Percentiles rank a stretch among this genome's conserved stretches.
Conservation (phyloP, 2,888 invertebrate genomes). For the Pachliopta kotzebuea region DNA sequence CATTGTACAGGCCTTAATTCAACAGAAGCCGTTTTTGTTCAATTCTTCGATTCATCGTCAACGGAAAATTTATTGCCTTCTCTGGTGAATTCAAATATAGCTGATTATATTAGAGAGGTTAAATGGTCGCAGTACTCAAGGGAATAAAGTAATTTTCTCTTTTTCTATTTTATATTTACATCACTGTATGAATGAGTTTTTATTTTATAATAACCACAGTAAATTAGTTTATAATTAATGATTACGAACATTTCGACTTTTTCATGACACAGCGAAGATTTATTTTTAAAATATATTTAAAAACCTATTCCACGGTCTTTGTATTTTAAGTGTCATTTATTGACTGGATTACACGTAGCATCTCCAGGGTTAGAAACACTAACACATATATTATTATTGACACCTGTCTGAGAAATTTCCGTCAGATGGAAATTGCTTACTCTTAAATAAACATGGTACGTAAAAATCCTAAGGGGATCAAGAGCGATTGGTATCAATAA, state of each 20-base stretch:
- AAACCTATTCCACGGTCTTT: neutral
- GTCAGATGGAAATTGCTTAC: slow-evolving; percentile 26
- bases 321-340: slow-evolving; percentile 39
- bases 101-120: slow-evolving; percentile 68
- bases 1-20: slow-evolving; percentile 71
- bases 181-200: slow-evolving; percentile 32
- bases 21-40: slow-evolving; percentile 77
- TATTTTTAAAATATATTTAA: neutral
- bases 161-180: slow-evolving; percentile 49
- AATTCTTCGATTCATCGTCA: slow-evolving; percentile 76
- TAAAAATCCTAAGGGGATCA: slow-evolving; percentile 19
- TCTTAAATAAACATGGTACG: slow-evolving; percentile 22
- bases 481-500: neutral
- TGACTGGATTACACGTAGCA: slow-evolving; percentile 20
- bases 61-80: slow-evolving; percentile 75
- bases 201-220: slow-evolving; percentile 32
- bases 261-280: neutral
- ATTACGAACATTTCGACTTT: neutral
- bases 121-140: slow-evolving; percentile 61
- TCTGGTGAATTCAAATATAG: slow-evolving; percentile 73
- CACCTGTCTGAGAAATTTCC: slow-evolving; percentile 23
- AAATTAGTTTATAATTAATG: neutral
- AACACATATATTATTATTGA: slow-evolving; percentile 24
- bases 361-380: slow-evolving; percentile 15
- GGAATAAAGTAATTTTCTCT: slow-evolving; percentile 58